Evolutionary conservation across 1,140 invertebrate genomes (phyloP), one percentile per base, ranked within the genome.

Genomic region (Macrocentrus cingulum): DNA sequence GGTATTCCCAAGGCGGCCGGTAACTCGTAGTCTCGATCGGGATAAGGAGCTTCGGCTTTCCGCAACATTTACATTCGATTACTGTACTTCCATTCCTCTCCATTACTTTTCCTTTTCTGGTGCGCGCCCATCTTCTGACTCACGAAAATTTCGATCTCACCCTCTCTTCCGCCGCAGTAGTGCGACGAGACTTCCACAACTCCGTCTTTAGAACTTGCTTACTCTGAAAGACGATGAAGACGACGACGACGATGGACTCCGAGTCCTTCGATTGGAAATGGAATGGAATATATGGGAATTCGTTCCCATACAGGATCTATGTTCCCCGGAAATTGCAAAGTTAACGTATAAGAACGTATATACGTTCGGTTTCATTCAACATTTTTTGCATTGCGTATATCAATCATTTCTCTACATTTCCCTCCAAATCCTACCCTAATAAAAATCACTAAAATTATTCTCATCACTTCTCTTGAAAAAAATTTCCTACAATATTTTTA

Each of bases 1-100:
- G 50, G 29, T 52, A 41, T 41, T 41, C 50, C 20, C 20, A 41
- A 41, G 18, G 29, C 36, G 37, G 19, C 36, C 50, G 36, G 50
- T 41, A 52, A 52, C 44, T 65, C 50, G 59, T 53, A 56, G 46
- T 63, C 66, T 46, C 56, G 53, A 62, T 65, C 59, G 50, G 63
- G 67, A 70, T 71, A 72, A 74, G 63, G 62, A 64, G 63, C 63
- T 65, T 65, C 59, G 64, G 64, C 64, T 72, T 72, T 70, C 66
- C 70, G 65, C 65, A 69, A 74, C 69, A 74, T 72, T 75, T 75
- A 74, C 72, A 74, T 72, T 72, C 67, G 66, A 68, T 68, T 70
- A 66, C 62, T 65, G 56, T 63, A 61, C 18, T 29, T 32, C 29
- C 37, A 9, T 48, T 55, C 39, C n/a, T 58, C 59, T 56, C 50